Conservation (phyloP, 2,888 invertebrate genomes). For the Idaea biselata region DNA sequence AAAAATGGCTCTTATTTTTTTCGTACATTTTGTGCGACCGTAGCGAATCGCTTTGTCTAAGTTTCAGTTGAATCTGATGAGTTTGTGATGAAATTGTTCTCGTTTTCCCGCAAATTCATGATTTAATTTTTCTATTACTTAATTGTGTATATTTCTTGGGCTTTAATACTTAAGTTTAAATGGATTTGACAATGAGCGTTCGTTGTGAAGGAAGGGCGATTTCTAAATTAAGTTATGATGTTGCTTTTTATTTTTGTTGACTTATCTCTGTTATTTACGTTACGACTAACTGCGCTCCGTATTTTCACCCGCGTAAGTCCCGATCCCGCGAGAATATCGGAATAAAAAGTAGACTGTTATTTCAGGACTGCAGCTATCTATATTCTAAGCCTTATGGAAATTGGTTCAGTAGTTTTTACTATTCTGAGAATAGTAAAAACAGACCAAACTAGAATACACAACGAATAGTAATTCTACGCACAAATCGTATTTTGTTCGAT, state of each 20-base stretch:
- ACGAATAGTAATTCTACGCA: too few species aligned
- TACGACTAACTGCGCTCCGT: too few species aligned
- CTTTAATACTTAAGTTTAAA: conserved; percentile 25
- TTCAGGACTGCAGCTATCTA: too few species aligned
- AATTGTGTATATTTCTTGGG: conserved; percentile 26
- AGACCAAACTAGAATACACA: too few species aligned
- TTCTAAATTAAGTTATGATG: background rate
- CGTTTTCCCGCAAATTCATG: conserved; percentile 34
- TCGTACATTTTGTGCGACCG: conserved; percentile 35
- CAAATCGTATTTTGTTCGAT: too few species aligned
- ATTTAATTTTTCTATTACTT: conserved; percentile 36
- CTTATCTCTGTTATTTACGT: too few species aligned
- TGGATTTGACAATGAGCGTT: conserved; percentile 21
- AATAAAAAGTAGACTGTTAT: too few species aligned
- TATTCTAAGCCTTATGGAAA: too few species aligned
- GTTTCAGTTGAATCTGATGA: conserved; percentile 40
- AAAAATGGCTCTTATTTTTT: conserved; percentile 23
- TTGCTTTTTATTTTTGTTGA: background rate
- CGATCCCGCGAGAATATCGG: too few species aligned
- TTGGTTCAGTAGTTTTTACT: too few species aligned
- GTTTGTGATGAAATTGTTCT: conserved; percentile 42
- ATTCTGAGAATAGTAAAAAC: too few species aligned
- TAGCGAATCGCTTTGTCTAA: conserved; percentile 28
- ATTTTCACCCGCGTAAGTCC: too few species aligned
- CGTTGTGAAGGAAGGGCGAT: conserved; percentile 13